Conservation (phyloP, 2,888 invertebrate species). For the Tetragnatha montana region DNA sequence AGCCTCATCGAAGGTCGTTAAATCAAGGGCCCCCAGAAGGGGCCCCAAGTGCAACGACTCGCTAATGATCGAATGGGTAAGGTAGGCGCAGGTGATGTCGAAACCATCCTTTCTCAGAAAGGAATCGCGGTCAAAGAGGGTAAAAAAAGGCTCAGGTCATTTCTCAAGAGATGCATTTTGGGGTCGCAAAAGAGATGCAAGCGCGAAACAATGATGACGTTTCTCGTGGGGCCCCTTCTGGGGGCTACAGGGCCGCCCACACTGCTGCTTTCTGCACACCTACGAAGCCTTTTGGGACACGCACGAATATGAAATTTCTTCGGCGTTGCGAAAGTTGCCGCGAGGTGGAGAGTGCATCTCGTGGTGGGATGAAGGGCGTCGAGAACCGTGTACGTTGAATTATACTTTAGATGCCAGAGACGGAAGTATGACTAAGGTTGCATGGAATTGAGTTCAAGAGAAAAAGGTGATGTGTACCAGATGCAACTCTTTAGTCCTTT, state of each 20-base stretch:
- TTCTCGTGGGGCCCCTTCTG: constrained; percentile 22
- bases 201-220: constrained; percentile 27
- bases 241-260: background rate
- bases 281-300: too few relatives aligned
- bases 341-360: too few relatives aligned
- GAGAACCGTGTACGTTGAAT: too few relatives aligned
- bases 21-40: constrained; percentile 33
- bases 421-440: too few relatives aligned
- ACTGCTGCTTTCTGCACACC: too few relatives aligned
- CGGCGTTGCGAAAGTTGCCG: too few relatives aligned
- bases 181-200: constrained; percentile 43
- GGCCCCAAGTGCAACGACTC: constrained; percentile 66
- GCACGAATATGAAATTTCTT: too few relatives aligned
- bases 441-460: too few relatives aligned
- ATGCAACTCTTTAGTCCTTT: too few relatives aligned
- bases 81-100: constrained; percentile 65
- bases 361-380: too few relatives aligned
- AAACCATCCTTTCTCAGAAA: constrained; percentile 55
- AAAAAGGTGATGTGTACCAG: too few relatives aligned
- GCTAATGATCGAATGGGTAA: constrained; percentile 65
- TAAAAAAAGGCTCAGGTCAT: constrained; percentile 63
- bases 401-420: too few relatives aligned
- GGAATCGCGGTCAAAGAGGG: constrained; percentile 69
- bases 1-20: constrained; percentile 61
- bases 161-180: constrained; percentile 32